A percentile compares a stretch with the other conserved stretches of the same genome.
Evolutionary conservation across 2,888 invertebrate genomes (phyloP).

Genomic region (Cheilosia pagana): DNA sequence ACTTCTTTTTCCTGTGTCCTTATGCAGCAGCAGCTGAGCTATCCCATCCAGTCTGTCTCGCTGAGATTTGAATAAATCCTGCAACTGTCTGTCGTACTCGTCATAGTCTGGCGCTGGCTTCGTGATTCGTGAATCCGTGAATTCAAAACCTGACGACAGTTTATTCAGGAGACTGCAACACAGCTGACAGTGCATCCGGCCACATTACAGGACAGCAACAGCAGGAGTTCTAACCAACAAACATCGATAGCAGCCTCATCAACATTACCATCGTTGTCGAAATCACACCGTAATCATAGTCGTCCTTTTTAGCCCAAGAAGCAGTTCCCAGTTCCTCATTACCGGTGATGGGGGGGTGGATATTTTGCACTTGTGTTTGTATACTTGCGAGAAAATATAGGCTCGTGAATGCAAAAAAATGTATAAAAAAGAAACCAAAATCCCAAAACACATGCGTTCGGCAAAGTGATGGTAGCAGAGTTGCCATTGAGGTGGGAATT

Average conservation of each 20-base stretch:
- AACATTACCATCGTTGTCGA: conserved; percentile 49
- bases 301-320: conserved; percentile 55
- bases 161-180: conserved; percentile 26
- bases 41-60: conserved; percentile 57
- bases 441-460: conserved; percentile 63
- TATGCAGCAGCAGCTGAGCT: conserved; percentile 29
- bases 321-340: conserved; percentile 66
- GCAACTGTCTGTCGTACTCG: conserved; percentile 57
- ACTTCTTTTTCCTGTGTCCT: conserved; percentile 10
- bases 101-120: conserved; percentile 1
- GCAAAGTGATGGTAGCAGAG: conserved; percentile 22
- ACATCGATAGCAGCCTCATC: conserved; percentile 67
- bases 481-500: conserved; percentile 46
- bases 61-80: conserved; percentile 44
- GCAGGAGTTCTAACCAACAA: conserved; percentile 51
- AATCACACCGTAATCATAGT: conserved; percentile 42
- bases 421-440: conserved; percentile 34
- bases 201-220: conserved; percentile 57
- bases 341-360: conserved; percentile 39
- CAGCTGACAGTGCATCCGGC: conserved; percentile 68
- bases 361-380: conserved; percentile 58
- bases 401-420: conserved; percentile 49
- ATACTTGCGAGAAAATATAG: conserved; percentile 36
- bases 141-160: conserved; percentile 16
- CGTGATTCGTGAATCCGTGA: not conserved